These are phyloP conservation scores for Capitulum mitella DNA, from an alignment of 2,888 invertebrate genomes.

Conservation along the genomic window DNA sequence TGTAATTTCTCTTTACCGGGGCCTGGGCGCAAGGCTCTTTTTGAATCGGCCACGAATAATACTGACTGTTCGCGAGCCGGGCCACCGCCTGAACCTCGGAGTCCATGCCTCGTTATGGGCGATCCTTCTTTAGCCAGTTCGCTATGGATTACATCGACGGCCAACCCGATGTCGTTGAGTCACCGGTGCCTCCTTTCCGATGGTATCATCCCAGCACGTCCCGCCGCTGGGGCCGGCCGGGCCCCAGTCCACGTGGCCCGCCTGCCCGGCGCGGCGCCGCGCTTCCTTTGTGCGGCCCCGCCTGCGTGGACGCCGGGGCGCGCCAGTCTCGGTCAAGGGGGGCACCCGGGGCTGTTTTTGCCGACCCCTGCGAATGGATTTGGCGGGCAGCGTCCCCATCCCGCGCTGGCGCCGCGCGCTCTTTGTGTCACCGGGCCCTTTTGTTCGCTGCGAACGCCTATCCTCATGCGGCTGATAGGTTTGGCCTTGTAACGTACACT, in stretches of 20 bases:
- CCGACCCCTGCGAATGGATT: conserved; percentile 1
- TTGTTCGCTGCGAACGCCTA: conserved; percentile 9
- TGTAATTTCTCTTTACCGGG: too few species aligned
- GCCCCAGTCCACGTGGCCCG: neutral
- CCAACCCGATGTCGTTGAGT: too few species aligned
- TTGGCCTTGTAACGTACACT: conserved; percentile 5
- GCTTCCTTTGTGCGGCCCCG: conserved; percentile 6
- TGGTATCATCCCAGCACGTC: too few species aligned
- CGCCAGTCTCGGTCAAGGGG: conserved; percentile 17
- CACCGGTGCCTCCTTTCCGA: too few species aligned
- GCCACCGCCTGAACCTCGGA: too few species aligned
- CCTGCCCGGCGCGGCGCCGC: neutral
- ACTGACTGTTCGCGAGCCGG: too few species aligned
- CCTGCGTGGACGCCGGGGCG: neutral
- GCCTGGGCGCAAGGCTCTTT: too few species aligned
- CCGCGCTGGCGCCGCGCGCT: neutral
- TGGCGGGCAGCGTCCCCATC: neutral
- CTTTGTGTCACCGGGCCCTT: conserved; percentile 19
- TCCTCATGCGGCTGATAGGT: conserved; percentile 17
- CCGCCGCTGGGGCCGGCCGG: too few species aligned
- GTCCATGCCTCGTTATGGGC: too few species aligned
- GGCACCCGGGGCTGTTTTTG: neutral
- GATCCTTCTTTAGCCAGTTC: too few species aligned
- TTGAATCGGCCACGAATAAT: too few species aligned
- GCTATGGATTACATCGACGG: too few species aligned